Evolutionary conservation across 2,113 vertebrate species (phyloP), one percentile per base, ranked within the genome.

Genomic region (Blennius ocellaris): DNA sequence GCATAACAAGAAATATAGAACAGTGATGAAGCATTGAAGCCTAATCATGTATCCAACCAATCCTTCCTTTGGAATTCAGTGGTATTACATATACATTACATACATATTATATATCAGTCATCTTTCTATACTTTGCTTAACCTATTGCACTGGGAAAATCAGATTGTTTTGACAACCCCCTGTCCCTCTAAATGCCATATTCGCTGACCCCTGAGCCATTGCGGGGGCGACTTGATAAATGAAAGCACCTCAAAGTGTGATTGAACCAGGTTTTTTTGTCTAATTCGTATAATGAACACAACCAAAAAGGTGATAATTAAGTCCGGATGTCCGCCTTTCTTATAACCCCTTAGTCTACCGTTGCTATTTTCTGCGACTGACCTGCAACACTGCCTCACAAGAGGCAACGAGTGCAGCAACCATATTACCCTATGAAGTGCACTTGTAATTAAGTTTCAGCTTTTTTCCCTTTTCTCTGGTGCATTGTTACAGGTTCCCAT

Each of bases 161-260:
- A 3, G 54, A 51, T 41, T 30, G 21, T 47, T 57, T 54, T 54
- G n/a, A 45, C 69, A 11, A 45, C 74, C 76, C 68, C 78, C 73
- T n/a, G n/a, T n/a, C n/a, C n/a, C n/a, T n/a, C n/a, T n/a, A n/a
- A n/a, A n/a, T 78, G 62, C 66, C 49, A 75, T 53, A 1, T 14
- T 11, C 1, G 2, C 38, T 75, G 76, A 86, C 73, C 70, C 58
- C n/a, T n/a, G 15, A 40, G 52, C 60, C 61, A 14, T 16, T 30
- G 9, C 60, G 80, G 69, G 78, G 78, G 67, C 0, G n/a, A 83
- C 76, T 76, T 66, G 69, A 74, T 81, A 81, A 81, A 86, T 69
- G 61, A 70, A 64, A 59, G 54, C 15, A 16, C 0, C 44, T 10
- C 6, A 45, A 59, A 30, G 21, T 30, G 21, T 30, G 2, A 30